A percentile compares a stretch with the other conserved stretches of the same genome.
Conservation (phyloP, 2,797 vertebrate species). For the Bothrops alternatus region DNA sequence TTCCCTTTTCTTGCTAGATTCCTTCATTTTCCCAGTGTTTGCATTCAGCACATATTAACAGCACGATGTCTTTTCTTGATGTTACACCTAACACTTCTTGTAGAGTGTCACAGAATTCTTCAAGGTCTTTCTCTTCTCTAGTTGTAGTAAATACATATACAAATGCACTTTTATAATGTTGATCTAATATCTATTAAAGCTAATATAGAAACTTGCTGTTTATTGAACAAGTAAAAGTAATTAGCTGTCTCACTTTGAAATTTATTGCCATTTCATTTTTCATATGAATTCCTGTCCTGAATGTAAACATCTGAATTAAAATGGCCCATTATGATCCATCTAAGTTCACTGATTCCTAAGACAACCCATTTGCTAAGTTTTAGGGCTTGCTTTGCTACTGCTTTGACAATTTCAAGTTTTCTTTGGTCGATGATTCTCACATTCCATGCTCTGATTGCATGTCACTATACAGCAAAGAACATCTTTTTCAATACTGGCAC, state of each 20-base stretch:
- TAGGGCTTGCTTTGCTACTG: neutral
- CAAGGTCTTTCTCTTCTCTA: neutral
- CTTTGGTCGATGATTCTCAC: neutral
- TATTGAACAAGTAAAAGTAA: neutral
- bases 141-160: neutral
- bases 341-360: neutral
- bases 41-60: neutral
- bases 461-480: neutral
- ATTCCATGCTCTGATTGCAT: neutral
- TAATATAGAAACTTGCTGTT: too few relatives aligned
- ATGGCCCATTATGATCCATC: neutral
- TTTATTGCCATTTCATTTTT: neutral
- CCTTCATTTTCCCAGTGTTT: neutral
- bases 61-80: neutral
- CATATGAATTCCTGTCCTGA: neutral
- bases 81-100: neutral
- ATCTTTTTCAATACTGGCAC: neutral
- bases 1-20: neutral
- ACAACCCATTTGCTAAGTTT: neutral
- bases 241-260: neutral
- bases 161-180: neutral
- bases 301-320: neutral
- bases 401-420: neutral
- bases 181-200: too few relatives aligned
- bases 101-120: neutral